These are phyloP conservation scores for Beris chalybata DNA, from an alignment of 2,888 invertebrate genomes.

Conservation along the genomic window DNA sequence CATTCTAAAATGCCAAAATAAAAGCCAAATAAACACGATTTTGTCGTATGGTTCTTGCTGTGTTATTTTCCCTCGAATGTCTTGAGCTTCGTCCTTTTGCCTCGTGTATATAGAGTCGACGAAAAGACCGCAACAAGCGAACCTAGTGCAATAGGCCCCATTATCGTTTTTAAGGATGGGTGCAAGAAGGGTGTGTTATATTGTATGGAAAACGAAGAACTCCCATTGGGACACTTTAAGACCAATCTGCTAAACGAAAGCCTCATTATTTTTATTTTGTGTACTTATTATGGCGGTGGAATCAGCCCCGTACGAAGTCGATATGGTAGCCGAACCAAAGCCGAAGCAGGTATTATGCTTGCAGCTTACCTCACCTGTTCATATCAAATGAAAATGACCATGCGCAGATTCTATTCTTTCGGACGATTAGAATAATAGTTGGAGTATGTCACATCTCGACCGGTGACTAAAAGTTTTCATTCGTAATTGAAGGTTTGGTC, in stretches of 20 bases:
- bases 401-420: constrained; percentile 22
- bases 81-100: constrained; percentile 6
- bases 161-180: constrained; percentile 22
- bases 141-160: constrained; percentile 7
- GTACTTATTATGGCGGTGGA: constrained; percentile 20
- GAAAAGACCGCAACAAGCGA: not conserved
- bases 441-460: constrained; percentile 22
- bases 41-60: constrained; percentile 21
- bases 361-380: not conserved
- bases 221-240: constrained; percentile 41
- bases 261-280: constrained; percentile 37
- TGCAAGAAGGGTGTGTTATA: constrained; percentile 31
- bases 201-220: constrained; percentile 33
- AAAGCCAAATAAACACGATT: constrained; percentile 20
- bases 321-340: not conserved
- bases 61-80: constrained; percentile 13
- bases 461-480: constrained; percentile 31
- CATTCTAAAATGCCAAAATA: constrained; percentile 25
- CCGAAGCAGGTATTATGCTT: constrained; percentile 2
- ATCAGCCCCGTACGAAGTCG: not conserved
- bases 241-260: constrained; percentile 40
- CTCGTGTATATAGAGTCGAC: not conserved
- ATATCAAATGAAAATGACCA: constrained; percentile 1
- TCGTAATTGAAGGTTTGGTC: constrained; percentile 26
- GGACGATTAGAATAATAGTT: constrained; percentile 24